Evolutionary conservation across 2,888 invertebrate genomes (phyloP).

Genomic region (Aphidoletes aphidimyza): DNA sequence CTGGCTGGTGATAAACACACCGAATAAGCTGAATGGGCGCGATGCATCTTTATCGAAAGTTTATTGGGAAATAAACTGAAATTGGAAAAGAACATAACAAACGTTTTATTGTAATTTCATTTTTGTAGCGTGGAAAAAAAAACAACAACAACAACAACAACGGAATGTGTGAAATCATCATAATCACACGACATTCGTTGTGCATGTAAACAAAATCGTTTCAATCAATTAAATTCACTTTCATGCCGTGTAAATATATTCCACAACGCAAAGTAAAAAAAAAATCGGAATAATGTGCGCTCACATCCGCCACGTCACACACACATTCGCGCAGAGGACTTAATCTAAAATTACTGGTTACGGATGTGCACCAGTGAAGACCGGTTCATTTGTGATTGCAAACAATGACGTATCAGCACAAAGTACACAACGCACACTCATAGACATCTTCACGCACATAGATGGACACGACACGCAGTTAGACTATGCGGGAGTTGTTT

Average conservation of each 20-base stretch:
- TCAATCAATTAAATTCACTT: constrained; percentile 5
- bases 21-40: constrained; percentile 79
- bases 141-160: neutral
- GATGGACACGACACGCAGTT: neutral
- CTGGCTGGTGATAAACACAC: constrained; percentile 75
- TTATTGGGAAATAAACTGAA: constrained; percentile 17
- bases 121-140: too few species aligned
- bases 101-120: too few species aligned
- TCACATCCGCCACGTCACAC: neutral
- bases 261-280: neutral
- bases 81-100: neutral
- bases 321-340: neutral
- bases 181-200: too few species aligned
- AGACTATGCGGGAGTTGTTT: neutral
- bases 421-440: constrained; percentile 19
- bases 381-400: constrained; percentile 6
- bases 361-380: constrained; percentile 18
- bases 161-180: too few species aligned
- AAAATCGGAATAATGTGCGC: neutral
- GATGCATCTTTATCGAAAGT: constrained; percentile 75
- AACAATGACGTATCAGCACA: constrained; percentile 22
- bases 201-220: constrained; percentile 1
- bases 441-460: neutral
- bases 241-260: neutral
- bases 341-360: neutral